These are phyloP conservation scores for Porites australiensis DNA, from an alignment of 64 coral and sea anemone species.

Conservation along the genomic window DNA sequence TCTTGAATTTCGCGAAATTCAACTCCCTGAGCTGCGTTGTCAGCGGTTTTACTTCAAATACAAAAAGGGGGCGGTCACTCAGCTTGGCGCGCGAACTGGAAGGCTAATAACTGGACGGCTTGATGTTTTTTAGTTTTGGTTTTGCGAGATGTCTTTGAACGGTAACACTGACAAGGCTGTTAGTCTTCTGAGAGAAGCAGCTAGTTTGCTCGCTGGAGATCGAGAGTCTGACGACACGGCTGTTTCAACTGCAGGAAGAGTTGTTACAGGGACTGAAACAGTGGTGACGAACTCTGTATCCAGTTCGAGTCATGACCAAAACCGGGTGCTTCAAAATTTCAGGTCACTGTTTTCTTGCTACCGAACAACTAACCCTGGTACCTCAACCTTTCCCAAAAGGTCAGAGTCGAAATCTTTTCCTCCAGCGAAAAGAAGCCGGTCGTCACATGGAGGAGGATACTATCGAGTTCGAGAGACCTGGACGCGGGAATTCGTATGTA, in stretches of 20 bases:
- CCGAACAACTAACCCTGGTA: background rate
- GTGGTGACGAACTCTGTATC: background rate
- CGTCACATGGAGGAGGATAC: background rate
- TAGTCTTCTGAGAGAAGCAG: background rate
- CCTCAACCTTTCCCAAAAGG: slow-evolving; percentile 2
- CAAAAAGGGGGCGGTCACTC: background rate
- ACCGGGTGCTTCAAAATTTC: slow-evolving; percentile 29
- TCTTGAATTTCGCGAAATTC: background rate
- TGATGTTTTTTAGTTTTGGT: no score
- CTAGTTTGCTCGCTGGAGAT: background rate
- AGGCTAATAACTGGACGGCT: no score
- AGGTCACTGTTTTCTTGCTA: slow-evolving; percentile 30
- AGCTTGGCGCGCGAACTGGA: background rate
- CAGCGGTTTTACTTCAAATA: background rate
- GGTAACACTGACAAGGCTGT: background rate
- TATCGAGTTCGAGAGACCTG: slow-evolving; percentile 58
- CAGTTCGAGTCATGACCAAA: background rate
- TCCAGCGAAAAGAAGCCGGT: slow-evolving; percentile 31
- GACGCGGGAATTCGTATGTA: slow-evolving; percentile 58
- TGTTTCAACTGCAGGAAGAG: background rate
- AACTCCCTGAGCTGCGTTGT: background rate
- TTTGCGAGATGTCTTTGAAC: background rate
- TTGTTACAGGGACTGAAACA: background rate
- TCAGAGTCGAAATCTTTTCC: slow-evolving; percentile 20
- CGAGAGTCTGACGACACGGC: background rate